Evolutionary conservation across 1,140 invertebrate genomes (phyloP).

Genomic region (Coptotermes formosanus): DNA sequence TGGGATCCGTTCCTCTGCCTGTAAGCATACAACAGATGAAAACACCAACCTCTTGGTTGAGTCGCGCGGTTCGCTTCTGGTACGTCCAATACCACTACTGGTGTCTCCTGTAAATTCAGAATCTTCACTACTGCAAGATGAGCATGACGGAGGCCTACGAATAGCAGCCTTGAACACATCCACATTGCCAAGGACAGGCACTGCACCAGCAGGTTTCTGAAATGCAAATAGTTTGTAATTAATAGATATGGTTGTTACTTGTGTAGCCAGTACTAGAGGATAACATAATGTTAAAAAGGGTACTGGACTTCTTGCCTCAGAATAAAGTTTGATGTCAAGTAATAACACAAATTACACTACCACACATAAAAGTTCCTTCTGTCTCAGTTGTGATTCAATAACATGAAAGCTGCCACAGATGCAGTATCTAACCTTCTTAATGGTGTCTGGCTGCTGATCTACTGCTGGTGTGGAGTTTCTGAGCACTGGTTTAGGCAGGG

Average conservation of each 20-base stretch:
- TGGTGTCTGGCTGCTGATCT: background rate
- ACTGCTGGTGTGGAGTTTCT: background rate
- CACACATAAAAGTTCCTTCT: too few relatives aligned
- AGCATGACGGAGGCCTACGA: background rate
- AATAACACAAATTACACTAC: too few relatives aligned
- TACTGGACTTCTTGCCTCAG: too few relatives aligned
- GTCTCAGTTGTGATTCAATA: too few relatives aligned
- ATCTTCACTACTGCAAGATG: background rate
- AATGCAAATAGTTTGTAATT: background rate
- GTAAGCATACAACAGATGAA: too few relatives aligned
- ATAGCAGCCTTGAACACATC: background rate
- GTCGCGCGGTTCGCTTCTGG: background rate
- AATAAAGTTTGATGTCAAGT: too few relatives aligned
- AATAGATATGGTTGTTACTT: too few relatives aligned
- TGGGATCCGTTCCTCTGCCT: too few relatives aligned
- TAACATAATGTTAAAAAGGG: too few relatives aligned
- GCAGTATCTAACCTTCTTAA: background rate
- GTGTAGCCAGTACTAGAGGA: too few relatives aligned
- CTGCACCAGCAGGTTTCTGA: slow-evolving; percentile 22
- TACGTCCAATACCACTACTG: slow-evolving; percentile 13
- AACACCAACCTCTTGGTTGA: background rate
- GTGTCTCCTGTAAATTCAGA: background rate
- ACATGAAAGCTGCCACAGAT: background rate
- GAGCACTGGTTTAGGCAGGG: background rate
- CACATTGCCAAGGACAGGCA: background rate